Evolutionary conservation across 2,113 vertebrate genomes (phyloP), one percentile per base, ranked within the genome.

Genomic region (Gobius niger): DNA sequence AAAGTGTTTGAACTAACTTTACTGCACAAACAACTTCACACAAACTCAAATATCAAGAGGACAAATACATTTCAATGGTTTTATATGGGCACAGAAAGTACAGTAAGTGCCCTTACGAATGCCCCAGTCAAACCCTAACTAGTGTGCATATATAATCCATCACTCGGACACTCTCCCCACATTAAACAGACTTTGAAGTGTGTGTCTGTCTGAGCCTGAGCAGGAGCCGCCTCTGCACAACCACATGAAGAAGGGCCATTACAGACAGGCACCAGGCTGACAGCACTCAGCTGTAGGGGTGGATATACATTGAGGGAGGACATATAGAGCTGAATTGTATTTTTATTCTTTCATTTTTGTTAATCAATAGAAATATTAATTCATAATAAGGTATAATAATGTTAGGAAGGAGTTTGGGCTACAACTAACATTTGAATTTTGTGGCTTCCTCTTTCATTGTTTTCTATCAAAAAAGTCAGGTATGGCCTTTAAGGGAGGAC

Each of bases 141-240:
- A 59, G 40, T 40, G 12, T 4, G 40, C 40, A 42, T 11, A 46
- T 50, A 50, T 50, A 50, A 50, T 60, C 57, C 34, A 60, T 60
- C 57, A 60, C 57, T 60, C 57, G 34, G 57, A 60, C 57, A 60
- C 57, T 42, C 57, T 41, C 40, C 5, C 57, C 57, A 60, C 57
- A 41, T 60, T 14, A 60, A 60, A 60, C 34, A 60, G 14, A 42
- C 57, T 60, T 60, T 60, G 40, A 60, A 60, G 57, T 60, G 13
- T 15, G 40, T 1, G 57, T 60, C 40, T 60, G 34, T 60, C 54
- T 57, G 54, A 40, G 57, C 14, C 15, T 60, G 57, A 42, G 57
- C 57, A 41, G 57, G 13, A 41, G 34, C 54, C 40, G 57, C 53
- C 53, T 56, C 53, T 56, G 53, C 19, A 49, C 5, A 56, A 42